A percentile compares a stretch with the other conserved stretches of the same genome.
These are phyloP conservation scores for Chondrilla cf. caribensis DNA, from an alignment of 37 sponge, comb jelly and placozoan species.

Conservation along the genomic window DNA sequence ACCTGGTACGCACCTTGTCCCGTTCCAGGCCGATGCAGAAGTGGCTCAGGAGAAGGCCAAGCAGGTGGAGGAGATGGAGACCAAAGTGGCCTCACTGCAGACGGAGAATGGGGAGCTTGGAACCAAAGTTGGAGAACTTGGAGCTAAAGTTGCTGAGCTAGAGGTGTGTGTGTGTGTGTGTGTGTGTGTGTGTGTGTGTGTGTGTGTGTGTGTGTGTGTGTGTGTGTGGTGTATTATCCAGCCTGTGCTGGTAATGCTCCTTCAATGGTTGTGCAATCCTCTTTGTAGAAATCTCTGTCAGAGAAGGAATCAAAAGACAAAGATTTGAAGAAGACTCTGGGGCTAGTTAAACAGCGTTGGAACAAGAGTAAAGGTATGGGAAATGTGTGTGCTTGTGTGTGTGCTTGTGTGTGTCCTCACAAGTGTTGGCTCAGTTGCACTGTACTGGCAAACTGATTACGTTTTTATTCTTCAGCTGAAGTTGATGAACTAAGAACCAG, in stretches of 20 bases:
- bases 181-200: too few species aligned
- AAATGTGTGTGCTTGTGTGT: not conserved
- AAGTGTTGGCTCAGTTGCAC: not conserved
- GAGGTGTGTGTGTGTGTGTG: constrained; percentile 7
- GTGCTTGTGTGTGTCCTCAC: too few species aligned
- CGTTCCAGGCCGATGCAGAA: not conserved
- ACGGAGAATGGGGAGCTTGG: not conserved
- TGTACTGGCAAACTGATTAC: not conserved
- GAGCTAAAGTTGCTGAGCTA: not conserved
- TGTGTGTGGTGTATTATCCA: too few species aligned
- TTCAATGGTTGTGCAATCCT: too few species aligned
- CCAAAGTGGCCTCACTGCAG: not conserved
- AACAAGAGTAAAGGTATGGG: constrained; percentile 4
- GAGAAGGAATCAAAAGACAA: not conserved
- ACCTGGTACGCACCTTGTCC: not conserved
- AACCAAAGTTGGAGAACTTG: not conserved
- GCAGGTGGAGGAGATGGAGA: constrained; percentile 1
- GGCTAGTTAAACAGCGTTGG: constrained; percentile 4
- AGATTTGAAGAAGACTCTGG: constrained; percentile 5
- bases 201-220: not conserved
- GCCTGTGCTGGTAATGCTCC: too few species aligned
- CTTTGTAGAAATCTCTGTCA: not conserved
- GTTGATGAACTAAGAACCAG: constrained; percentile 13
- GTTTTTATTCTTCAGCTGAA: not conserved
- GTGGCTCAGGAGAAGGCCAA: constrained; percentile 3